Evolutionary conservation across 2,113 vertebrate species (phyloP).

Genomic region (Limnothrissa miodon): DNA sequence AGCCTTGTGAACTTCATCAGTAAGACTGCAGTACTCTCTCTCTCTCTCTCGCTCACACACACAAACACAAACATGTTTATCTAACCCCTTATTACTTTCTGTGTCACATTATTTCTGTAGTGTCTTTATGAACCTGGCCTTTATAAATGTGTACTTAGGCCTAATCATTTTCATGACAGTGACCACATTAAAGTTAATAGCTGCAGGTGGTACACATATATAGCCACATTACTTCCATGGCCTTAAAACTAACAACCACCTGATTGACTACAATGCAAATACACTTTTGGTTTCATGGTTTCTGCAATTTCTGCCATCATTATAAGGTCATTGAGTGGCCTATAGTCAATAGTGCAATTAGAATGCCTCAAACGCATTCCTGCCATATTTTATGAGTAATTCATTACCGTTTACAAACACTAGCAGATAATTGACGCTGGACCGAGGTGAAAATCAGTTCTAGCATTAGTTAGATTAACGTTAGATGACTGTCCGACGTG

Average conservation of each 20-base stretch:
- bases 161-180: background rate
- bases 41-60: no score
- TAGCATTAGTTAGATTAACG: no score
- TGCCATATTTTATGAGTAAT: background rate
- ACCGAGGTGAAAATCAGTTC: background rate
- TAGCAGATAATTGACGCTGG: background rate
- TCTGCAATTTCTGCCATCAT: background rate
- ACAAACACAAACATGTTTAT: background rate
- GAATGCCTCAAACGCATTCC: background rate
- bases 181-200: background rate
- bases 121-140: background rate
- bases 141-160: background rate
- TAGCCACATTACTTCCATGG: background rate
- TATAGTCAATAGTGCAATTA: background rate
- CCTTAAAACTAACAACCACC: background rate
- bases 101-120: background rate
- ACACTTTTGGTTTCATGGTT: background rate
- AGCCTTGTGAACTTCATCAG: background rate
- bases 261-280: background rate
- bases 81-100: background rate
- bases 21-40: background rate
- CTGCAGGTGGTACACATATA: background rate
- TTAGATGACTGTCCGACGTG: background rate
- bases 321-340: background rate
- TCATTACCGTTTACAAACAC: background rate